A percentile compares a stretch with the other conserved stretches of the same genome.
phyloP scores from a whole-genome alignment of 2,113 vertebrate genomes.

The Gavia stellata region DNA sequence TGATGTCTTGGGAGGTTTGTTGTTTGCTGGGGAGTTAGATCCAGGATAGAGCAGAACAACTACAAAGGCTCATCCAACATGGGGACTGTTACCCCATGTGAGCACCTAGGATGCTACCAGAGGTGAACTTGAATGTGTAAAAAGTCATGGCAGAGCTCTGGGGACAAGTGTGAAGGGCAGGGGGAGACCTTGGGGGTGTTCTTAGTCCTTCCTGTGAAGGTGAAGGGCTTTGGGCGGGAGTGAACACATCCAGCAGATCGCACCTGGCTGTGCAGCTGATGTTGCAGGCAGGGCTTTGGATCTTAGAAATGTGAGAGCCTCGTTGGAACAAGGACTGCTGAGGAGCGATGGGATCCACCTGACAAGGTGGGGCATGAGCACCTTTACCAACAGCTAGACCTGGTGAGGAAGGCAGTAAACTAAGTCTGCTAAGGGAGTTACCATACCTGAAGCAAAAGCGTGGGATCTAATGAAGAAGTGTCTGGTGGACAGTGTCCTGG shows the following conservation, averaged over 20 bases:
- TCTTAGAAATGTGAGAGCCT: fast-evolving
- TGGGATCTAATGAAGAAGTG: no score
- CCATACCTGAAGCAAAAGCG: background rate
- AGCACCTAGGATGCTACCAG: background rate
- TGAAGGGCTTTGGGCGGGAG: background rate
- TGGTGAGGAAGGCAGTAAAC: background rate
- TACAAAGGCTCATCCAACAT: background rate
- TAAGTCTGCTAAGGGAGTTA: background rate
- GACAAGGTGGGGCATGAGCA: background rate
- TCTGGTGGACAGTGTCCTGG: background rate
- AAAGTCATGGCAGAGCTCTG: background rate
- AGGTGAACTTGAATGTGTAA: background rate
- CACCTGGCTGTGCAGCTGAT: background rate
- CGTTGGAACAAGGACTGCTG: background rate
- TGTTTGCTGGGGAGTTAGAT: background rate
- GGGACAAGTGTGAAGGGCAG: background rate
- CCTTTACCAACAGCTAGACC: background rate
- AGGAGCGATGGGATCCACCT: background rate
- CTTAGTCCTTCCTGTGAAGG: background rate
- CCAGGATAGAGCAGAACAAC: background rate
- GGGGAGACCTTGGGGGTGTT: background rate
- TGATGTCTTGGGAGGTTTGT: background rate
- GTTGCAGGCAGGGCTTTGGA: background rate
- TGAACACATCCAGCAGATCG: background rate
- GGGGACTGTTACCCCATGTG: background rate